These are phyloP conservation scores for Ypsolopha sequella DNA, from an alignment of 2,888 invertebrate genomes.

Conservation along the genomic window DNA sequence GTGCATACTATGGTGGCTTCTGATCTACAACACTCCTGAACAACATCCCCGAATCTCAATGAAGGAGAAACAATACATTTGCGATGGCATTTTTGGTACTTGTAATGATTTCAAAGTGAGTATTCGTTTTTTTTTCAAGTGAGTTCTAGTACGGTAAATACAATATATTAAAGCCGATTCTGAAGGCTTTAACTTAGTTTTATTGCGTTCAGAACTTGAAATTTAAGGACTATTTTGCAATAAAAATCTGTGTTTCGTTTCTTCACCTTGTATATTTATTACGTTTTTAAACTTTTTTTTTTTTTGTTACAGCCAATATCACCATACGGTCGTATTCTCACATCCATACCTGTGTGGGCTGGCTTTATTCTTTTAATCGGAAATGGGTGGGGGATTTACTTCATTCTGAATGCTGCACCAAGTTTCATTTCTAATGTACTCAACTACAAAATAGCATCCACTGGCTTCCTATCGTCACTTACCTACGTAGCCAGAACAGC, in stretches of 20 bases:
- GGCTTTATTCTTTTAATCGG: slow-evolving; percentile 78
- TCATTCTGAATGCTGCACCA: slow-evolving; percentile 81
- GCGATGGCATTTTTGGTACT: slow-evolving; percentile 38
- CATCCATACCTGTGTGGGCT: slow-evolving; percentile 78
- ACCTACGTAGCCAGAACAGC: slow-evolving; percentile 79
- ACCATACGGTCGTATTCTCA: slow-evolving; percentile 72
- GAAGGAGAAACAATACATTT: slow-evolving; percentile 74
- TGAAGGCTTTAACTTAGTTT: no score
- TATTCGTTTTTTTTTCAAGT: no score
- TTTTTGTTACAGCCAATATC: slow-evolving; percentile 69
- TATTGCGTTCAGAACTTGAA: no score
- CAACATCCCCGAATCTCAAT: slow-evolving; percentile 73
- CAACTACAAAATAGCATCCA: slow-evolving; percentile 78
- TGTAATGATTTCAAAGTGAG: background rate
- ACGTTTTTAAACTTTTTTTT: background rate
- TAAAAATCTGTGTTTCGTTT: background rate
- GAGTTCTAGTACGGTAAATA: no score
- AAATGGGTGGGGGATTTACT: slow-evolving; percentile 81
- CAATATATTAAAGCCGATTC: no score
- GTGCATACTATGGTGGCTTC: slow-evolving; percentile 64
- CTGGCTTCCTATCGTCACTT: slow-evolving; percentile 78
- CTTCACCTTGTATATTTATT: background rate
- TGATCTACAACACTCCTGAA: slow-evolving; percentile 74
- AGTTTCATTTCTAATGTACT: slow-evolving; percentile 80
- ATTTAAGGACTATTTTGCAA: no score